Evolutionary conservation across 2,113 vertebrate genomes (phyloP), one percentile per base, ranked within the genome.

Genomic region (Lepus timidus): DNA sequence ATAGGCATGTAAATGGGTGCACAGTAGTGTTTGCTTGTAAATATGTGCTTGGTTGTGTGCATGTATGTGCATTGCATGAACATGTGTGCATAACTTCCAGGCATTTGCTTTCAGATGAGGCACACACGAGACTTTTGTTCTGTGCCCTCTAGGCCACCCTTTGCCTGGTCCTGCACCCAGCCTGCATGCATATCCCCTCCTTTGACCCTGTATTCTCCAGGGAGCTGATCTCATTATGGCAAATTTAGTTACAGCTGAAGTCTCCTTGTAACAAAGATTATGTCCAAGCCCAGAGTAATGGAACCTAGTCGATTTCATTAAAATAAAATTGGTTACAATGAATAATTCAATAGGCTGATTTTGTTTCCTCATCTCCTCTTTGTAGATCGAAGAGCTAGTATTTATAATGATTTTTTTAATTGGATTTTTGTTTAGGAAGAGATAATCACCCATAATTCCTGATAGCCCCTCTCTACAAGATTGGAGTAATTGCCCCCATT

Each of bases 301-400:
- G 96, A 95, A 96, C 95, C 92, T 96, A 93, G 94, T 97, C 90
- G 85, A 97, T 97, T 97, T 97, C 95, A 97, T 95, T 97, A 97
- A 96, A 97, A 97, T 96, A 97, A 97, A 97, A 97, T 97, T 97
- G 96, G 96, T 92, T 96, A 96, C 90, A 97, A 96, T 97, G 97
- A 97, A 97, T 97, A 97, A 97, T 97, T 97, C 97, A 97, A 94
- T 95, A 97, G 90, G 95, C 96, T 95, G 94, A 97, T 96, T 97
- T 96, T 97, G 95, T 97, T 96, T 97, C 91, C 90, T 93, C 85
- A 44, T 94, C 95, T 95, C 94, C 49, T 97, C 96, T 97, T 97
- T 96, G 94, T 95, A 97, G 90, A 97, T 96, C 19, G 88, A 97
- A 95, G 70, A 82, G 76, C 58, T 88, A 94, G 95, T 97, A 95